Evolutionary conservation across 2,797 vertebrate species (phyloP).

Genomic region (Poeciliopsis gracilis): DNA sequence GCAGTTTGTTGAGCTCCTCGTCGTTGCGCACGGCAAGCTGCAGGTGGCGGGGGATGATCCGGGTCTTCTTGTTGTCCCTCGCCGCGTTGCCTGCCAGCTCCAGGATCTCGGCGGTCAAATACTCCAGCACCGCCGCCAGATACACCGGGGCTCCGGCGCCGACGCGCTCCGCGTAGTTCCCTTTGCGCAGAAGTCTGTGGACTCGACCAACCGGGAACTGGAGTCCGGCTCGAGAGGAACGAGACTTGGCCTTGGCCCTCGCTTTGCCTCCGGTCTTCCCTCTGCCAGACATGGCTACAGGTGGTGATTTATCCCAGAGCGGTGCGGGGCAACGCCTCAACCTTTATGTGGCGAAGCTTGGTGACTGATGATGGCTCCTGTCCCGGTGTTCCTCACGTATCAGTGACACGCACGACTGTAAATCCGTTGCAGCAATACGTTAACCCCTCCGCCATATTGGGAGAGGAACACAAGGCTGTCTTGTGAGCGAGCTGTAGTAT

Average conservation of each 20-base stretch:
- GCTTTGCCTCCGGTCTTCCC: conserved; percentile 69
- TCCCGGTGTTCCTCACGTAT: background rate
- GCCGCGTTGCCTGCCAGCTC: conserved; percentile 94
- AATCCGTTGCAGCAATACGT: background rate
- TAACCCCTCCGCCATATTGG: background rate
- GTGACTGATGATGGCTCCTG: background rate
- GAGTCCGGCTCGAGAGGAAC: conserved; percentile 89
- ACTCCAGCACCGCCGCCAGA: conserved; percentile 87
- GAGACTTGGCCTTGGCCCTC: conserved; percentile 85
- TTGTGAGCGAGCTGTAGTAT: background rate
- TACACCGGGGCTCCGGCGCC: conserved; percentile 90
- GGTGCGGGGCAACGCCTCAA: background rate
- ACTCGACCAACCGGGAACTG: conserved; percentile 93
- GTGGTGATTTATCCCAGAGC: background rate
- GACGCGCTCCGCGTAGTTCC: conserved; percentile 88
- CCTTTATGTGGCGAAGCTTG: background rate
- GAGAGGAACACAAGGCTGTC: background rate
- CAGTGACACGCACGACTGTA: background rate
- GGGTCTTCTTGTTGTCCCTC: conserved; percentile 90
- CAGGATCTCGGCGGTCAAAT: conserved; percentile 91
- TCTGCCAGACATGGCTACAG: background rate
- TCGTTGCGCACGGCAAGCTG: conserved; percentile 93
- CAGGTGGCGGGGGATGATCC: conserved; percentile 90
- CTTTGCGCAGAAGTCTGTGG: conserved; percentile 89
- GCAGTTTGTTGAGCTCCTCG: conserved; percentile 94